Conservation (phyloP, 2,888 invertebrate genomes). For the Hirtodrosophila alboralis region DNA sequence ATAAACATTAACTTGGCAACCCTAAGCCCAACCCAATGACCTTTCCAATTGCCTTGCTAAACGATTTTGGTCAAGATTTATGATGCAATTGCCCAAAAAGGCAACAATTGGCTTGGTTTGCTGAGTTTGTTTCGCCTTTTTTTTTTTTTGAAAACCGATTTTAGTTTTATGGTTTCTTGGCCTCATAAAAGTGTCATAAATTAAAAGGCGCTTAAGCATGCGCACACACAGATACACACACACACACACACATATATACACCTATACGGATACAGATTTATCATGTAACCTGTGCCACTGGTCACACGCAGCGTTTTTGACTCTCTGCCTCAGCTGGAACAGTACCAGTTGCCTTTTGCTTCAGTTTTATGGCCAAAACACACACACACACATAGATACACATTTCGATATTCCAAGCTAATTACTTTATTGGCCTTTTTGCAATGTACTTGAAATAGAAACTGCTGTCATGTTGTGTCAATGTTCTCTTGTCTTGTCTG, state of each 20-base stretch:
- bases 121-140: conserved; percentile 56
- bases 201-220: conserved; percentile 80
- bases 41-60: conserved; percentile 46
- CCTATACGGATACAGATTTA: conserved; percentile 9
- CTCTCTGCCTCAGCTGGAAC: conserved; percentile 37
- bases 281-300: conserved; percentile 70
- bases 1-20: conserved; percentile 4
- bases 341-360: conserved; percentile 34
- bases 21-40: conserved; percentile 34
- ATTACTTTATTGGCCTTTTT: conserved; percentile 74
- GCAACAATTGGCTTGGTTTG: conserved; percentile 31
- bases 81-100: conserved; percentile 73
- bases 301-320: conserved; percentile 76
- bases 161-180: conserved; percentile 67
- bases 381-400: conserved; percentile 21
- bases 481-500: conserved; percentile 62
- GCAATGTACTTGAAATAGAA: conserved; percentile 59
- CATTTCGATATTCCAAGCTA: conserved; percentile 45
- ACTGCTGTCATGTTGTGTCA: conserved; percentile 76
- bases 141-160: conserved; percentile 57
- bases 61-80: conserved; percentile 73
- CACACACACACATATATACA: conserved; percentile 1
- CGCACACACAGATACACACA: conserved; percentile 30
- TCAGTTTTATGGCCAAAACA: conserved; percentile 46
- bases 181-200: conserved; percentile 82